phyloP scores from a whole-genome alignment of 2,797 vertebrate genomes.

The Oreochromis grahami region DNA sequence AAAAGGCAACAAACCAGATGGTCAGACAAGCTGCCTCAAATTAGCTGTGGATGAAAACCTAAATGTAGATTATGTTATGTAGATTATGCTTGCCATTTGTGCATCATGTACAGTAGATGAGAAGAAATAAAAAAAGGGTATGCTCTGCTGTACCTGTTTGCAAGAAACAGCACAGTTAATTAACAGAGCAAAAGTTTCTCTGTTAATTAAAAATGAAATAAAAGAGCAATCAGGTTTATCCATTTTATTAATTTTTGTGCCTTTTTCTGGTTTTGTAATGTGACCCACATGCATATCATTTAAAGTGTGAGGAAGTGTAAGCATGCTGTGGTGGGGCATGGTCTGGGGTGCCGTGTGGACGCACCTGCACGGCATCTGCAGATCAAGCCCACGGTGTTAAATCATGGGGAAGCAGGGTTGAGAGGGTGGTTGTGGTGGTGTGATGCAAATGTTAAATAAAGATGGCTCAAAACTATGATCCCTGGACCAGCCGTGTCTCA shows the following conservation, averaged over 20 bases:
- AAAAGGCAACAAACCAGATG: not conserved
- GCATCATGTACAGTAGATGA: not conserved
- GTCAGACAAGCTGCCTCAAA: not conserved
- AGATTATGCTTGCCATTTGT: not conserved
- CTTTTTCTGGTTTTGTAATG: not conserved
- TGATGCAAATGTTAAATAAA: no score
- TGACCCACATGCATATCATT: not conserved
- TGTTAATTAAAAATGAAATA: not conserved
- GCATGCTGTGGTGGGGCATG: no score
- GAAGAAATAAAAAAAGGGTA: not conserved
- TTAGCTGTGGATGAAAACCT: not conserved
- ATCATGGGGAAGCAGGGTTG: no score
- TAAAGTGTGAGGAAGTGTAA: not conserved
- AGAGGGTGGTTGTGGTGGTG: no score
- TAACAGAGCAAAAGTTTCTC: not conserved
- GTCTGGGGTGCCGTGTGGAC: no score
- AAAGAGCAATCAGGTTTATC: not conserved
- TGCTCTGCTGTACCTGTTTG: not conserved
- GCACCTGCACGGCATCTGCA: no score
- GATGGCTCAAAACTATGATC: no score
- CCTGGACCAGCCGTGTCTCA: no score
- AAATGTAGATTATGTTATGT: not conserved
- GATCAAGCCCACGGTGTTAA: no score
- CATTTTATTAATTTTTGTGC: accelerated
- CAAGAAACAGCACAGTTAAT: not conserved